phyloP scores from a whole-genome alignment of 2,797 vertebrate species.

The Ctenochaetus hawaiiensis region DNA sequence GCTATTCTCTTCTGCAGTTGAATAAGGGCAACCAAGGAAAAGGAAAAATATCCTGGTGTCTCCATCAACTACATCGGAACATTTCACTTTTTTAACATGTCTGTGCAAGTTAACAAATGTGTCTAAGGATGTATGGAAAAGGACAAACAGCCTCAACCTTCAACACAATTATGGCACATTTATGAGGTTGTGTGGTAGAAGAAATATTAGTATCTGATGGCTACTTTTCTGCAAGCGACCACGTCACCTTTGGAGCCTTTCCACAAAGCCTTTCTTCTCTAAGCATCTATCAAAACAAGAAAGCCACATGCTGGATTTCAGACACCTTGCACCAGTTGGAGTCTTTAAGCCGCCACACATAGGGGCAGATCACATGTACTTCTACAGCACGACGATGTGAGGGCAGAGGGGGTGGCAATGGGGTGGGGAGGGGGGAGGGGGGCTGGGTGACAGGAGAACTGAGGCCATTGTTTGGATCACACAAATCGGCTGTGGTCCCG shows the following conservation, averaged over 20 bases:
- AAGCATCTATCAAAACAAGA: constrained; percentile 61
- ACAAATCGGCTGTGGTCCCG: constrained; percentile 75
- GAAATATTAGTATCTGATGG: background rate
- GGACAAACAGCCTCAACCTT: background rate
- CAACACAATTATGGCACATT: background rate
- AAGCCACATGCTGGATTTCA: constrained; percentile 60
- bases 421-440: background rate
- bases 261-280: constrained; percentile 51
- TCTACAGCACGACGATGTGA: constrained; percentile 35
- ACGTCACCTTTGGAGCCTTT: constrained; percentile 13
- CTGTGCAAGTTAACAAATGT: constrained; percentile 14
- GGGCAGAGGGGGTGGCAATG: constrained; percentile 6
- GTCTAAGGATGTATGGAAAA: constrained; percentile 3
- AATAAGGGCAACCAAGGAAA: constrained; percentile 27
- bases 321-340: constrained; percentile 67
- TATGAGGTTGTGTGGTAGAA: background rate
- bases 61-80: constrained; percentile 28
- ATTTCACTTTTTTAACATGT: constrained; percentile 45
- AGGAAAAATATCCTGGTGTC: constrained; percentile 36
- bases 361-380: constrained; percentile 77
- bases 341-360: constrained; percentile 70
- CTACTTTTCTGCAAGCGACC: background rate
- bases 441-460: constrained; percentile 50
- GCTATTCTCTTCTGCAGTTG: constrained; percentile 23
- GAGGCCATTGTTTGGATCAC: constrained; percentile 79